A percentile compares a stretch with the other conserved stretches of the same genome.
Evolutionary conservation across 2,888 invertebrate genomes (phyloP).

Genomic region (Chorisops tibialis): DNA sequence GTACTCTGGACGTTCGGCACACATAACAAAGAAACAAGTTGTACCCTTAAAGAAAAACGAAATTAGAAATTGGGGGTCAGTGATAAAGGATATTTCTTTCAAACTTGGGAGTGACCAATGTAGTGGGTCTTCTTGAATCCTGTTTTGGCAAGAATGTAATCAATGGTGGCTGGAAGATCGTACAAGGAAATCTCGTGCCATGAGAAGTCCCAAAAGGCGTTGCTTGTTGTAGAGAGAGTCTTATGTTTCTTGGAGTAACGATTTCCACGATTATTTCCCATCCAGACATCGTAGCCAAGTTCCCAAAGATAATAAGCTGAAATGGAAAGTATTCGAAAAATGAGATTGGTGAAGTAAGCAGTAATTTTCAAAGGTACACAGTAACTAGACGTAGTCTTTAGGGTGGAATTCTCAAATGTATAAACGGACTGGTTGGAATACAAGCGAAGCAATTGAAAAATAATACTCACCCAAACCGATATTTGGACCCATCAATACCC

Average conservation of each 20-base stretch:
- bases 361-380: too few species aligned
- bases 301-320: slow-evolving; percentile 57
- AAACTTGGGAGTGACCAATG: slow-evolving; percentile 73
- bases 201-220: slow-evolving; percentile 62
- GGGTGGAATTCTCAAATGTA: too few species aligned
- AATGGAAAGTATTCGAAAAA: too few species aligned
- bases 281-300: slow-evolving; percentile 73
- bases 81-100: too few species aligned
- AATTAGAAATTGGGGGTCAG: too few species aligned
- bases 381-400: too few species aligned
- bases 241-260: slow-evolving; percentile 57
- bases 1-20: slow-evolving; percentile 46
- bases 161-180: slow-evolving; percentile 79
- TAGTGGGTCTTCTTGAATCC: slow-evolving; percentile 64
- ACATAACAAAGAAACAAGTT: slow-evolving; percentile 44
- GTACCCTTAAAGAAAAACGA: slow-evolving; percentile 49
- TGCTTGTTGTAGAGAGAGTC: slow-evolving; percentile 56
- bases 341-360: too few species aligned
- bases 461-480: slow-evolving; percentile 57
- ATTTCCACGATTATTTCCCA: slow-evolving; percentile 79
- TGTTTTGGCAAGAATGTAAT: slow-evolving; percentile 63
- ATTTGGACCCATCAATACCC: slow-evolving; percentile 66
- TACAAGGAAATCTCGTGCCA: slow-evolving; percentile 71
- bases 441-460: too few species aligned
- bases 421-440: too few species aligned